These are phyloP conservation scores for Atrina japonica DNA, from an alignment of 2,888 invertebrate genomes.

Conservation along the genomic window DNA sequence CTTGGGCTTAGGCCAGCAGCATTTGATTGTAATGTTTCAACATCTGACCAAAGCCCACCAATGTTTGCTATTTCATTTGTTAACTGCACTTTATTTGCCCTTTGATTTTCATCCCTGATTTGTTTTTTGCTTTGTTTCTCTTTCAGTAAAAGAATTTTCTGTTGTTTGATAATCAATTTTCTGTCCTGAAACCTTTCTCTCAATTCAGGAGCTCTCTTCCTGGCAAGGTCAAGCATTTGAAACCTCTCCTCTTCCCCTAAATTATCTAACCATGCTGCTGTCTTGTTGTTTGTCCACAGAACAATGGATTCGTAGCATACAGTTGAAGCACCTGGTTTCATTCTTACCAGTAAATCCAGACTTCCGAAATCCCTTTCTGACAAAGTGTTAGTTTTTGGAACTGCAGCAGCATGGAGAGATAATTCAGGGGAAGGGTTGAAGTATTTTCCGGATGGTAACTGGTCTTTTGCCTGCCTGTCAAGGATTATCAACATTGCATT, in stretches of 20 bases:
- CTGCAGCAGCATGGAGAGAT: not conserved
- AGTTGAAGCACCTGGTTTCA: slow-evolving; percentile 34
- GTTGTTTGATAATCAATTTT: slow-evolving; percentile 17
- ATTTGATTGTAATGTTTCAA: not conserved
- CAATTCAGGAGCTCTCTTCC: slow-evolving; percentile 20
- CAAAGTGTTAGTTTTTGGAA: slow-evolving; percentile 40
- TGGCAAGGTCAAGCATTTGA: slow-evolving; percentile 28
- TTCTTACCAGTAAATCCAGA: slow-evolving; percentile 33
- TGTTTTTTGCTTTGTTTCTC: slow-evolving; percentile 26
- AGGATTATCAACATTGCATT: slow-evolving; percentile 36
- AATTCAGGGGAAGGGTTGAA: not conserved
- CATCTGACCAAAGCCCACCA: slow-evolving; percentile 19
- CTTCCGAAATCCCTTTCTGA: slow-evolving; percentile 33
- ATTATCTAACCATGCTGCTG: slow-evolving; percentile 28
- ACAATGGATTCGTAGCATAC: slow-evolving; percentile 33
- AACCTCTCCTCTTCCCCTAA: not conserved
- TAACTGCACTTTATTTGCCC: not conserved
- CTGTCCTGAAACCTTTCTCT: slow-evolving; percentile 5
- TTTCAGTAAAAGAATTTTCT: slow-evolving; percentile 35
- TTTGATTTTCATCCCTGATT: slow-evolving; percentile 13
- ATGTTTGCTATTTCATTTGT: slow-evolving; percentile 12
- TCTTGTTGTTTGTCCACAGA: slow-evolving; percentile 46
- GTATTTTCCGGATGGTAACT: slow-evolving; percentile 40
- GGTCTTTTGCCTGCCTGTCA: slow-evolving; percentile 46
- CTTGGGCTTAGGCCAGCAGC: not conserved